Evolutionary conservation across 2,113 vertebrate genomes (phyloP), one percentile per base, ranked within the genome.

Genomic region (Anoura caudifer): DNA sequence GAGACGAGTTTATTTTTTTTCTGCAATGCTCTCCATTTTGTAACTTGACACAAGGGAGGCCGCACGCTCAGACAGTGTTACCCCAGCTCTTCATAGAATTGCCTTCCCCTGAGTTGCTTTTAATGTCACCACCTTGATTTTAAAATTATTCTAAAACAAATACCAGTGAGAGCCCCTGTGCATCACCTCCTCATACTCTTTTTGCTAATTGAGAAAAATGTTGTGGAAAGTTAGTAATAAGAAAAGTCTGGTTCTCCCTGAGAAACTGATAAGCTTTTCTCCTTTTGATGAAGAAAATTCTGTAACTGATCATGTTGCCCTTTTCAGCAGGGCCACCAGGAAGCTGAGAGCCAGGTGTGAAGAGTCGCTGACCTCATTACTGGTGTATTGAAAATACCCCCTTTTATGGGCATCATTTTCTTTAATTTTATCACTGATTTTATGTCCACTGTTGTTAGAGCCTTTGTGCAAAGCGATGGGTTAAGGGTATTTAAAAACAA

Each of bases 401-500:
- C 54, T 77, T 81, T 31, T 19, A 7, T 41, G 54, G 69, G 54
- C 1, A 3, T 24, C 19, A 28, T 67, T 75, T 75, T 84, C 79
- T 63, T 87, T 19, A 36, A 43, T 28, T 63, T 83, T 72, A 76
- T 77, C 56, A 20, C 70, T 87, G 92, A 9, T 26, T 61, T 85
- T 45, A 43, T 45, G 43, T 65, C 20, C 80, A 10, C n/a, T 76
- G 15, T 61, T 88, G 65, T 67, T 67, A 72, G 56, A 89, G n/a
- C 54, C 41, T 79, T 95, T 95, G 72, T 90, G 38, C 22, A 83
- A 47, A 95, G 94, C 61, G 20, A 14, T 63, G 70, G 33, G 70
- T 90, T 81, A 80, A 85, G 45, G 77, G 81, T 81, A 70, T 24
- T 77, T 33, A 81, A 80, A 89, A 56, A 82, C 20, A 56, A 61